Percentiles rank a stretch among this genome's conserved stretches.
Evolutionary conservation across 2,888 invertebrate species (phyloP).

Genomic region (Acrobasis repandana): DNA sequence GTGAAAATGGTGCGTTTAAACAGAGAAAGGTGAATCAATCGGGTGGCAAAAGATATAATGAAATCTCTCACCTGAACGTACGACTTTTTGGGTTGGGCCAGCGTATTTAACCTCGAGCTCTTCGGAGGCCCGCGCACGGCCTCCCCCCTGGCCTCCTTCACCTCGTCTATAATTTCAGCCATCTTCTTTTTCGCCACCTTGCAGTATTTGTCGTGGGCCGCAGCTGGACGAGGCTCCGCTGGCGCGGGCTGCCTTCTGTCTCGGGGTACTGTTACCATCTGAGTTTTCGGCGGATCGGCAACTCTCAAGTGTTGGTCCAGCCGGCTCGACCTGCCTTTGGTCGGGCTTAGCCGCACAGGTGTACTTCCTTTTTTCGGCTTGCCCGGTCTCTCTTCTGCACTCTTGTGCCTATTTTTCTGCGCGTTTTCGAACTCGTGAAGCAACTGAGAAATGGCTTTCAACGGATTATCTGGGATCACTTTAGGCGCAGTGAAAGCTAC

Average conservation of each 20-base stretch:
- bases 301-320: conserved; percentile 46
- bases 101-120: conserved; percentile 57
- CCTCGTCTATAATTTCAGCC: conserved; percentile 66
- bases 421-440: conserved; percentile 66
- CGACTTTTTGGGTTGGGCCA: conserved; percentile 68
- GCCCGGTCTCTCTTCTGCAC: conserved; percentile 41
- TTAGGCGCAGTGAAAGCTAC: conserved; percentile 31
- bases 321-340: not conserved
- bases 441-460: conserved; percentile 70
- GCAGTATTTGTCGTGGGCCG: conserved; percentile 39
- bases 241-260: conserved; percentile 35
- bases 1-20: no score
- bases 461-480: conserved; percentile 56
- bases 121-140: conserved; percentile 71
- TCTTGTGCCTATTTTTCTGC: conserved; percentile 55
- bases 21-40: no score
- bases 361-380: conserved; percentile 39
- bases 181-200: conserved; percentile 51
- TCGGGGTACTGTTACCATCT: conserved; percentile 31
- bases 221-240: conserved; percentile 27
- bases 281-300: conserved; percentile 35
- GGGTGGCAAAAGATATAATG: no score
- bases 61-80: conserved; percentile 41
- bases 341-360: not conserved
- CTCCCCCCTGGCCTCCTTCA: conserved; percentile 71